A percentile compares a stretch with the other conserved stretches of the same genome.
Evolutionary conservation across 1,140 invertebrate genomes (phyloP).

Genomic region (Lethocerus indicus): DNA sequence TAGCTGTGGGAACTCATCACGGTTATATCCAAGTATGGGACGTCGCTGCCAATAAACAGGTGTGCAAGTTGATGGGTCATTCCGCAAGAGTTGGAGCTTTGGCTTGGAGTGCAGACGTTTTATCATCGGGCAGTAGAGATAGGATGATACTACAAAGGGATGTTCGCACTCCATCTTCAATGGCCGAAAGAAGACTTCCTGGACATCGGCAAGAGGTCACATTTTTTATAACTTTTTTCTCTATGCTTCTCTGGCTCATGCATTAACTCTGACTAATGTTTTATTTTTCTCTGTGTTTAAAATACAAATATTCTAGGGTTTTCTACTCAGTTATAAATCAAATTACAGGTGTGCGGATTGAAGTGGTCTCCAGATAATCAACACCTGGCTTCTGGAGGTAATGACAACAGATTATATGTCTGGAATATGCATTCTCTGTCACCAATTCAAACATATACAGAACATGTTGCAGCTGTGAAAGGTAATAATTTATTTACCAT

Average conservation of each 20-base stretch:
- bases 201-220: slow-evolving; percentile 81
- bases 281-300: too few species aligned
- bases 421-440: slow-evolving; percentile 86
- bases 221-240: slow-evolving; percentile 27
- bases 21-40: slow-evolving; percentile 97
- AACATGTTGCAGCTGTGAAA: slow-evolving; percentile 96
- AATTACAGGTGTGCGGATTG: slow-evolving; percentile 70
- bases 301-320: too few species aligned
- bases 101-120: slow-evolving; percentile 94
- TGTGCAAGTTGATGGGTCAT: slow-evolving; percentile 83
- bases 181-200: slow-evolving; percentile 60
- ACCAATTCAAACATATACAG: slow-evolving; percentile 90
- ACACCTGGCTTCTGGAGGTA: slow-evolving; percentile 94
- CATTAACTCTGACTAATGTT: too few species aligned
- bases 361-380: slow-evolving; percentile 99
- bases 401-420: slow-evolving; percentile 96
- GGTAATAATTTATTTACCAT: too few species aligned
- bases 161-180: slow-evolving; percentile 60
- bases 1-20: slow-evolving; percentile 94
- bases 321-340: too few species aligned
- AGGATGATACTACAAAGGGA: slow-evolving; percentile 88
- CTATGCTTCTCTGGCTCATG: too few species aligned
- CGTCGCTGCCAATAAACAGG: slow-evolving; percentile 81
- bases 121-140: slow-evolving; percentile 92
- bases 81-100: slow-evolving; percentile 83